phyloP scores from a whole-genome alignment of 2,797 vertebrate species.

The Pseudochirops cupreus region DNA sequence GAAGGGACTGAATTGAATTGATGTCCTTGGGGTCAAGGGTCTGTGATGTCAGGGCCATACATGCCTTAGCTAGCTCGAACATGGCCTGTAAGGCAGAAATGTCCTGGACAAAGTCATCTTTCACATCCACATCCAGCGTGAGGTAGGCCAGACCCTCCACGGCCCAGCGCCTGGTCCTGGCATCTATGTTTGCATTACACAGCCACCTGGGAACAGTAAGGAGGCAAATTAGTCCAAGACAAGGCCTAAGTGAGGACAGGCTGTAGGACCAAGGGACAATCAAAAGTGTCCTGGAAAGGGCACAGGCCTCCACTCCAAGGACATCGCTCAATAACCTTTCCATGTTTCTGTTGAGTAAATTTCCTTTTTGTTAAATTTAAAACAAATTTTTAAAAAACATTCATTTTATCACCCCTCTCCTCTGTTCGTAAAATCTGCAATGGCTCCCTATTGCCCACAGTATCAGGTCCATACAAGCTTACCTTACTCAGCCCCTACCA shows the following conservation, averaged over 20 bases:
- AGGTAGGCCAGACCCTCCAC: constrained; percentile 97
- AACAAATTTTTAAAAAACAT: neutral
- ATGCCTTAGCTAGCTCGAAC: constrained; percentile 97
- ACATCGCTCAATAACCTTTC: neutral
- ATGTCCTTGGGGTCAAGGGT: neutral
- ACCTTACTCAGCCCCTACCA: neutral
- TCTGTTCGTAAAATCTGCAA: neutral
- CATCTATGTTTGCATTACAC: constrained; percentile 93
- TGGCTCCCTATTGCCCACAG: neutral
- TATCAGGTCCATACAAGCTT: neutral
- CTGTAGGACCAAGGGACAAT: rapidly evolving
- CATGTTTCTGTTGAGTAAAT: neutral
- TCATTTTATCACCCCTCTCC: neutral
- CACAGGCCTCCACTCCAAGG: neutral
- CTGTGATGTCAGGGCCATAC: constrained; percentile 2
- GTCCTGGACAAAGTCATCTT: constrained; percentile 98
- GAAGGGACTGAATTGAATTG: neutral
- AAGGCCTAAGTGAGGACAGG: neutral
- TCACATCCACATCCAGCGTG: constrained; percentile 97
- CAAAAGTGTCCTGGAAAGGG: neutral
- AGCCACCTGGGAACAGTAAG: constrained; percentile 90
- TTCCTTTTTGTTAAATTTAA: neutral
- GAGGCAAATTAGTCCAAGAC: neutral
- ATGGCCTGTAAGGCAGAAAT: constrained; percentile 95
- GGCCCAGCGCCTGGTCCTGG: constrained; percentile 96